These are phyloP conservation scores for Pygmarrhopalites habei DNA, from an alignment of 1,140 invertebrate genomes.

Conservation along the genomic window DNA sequence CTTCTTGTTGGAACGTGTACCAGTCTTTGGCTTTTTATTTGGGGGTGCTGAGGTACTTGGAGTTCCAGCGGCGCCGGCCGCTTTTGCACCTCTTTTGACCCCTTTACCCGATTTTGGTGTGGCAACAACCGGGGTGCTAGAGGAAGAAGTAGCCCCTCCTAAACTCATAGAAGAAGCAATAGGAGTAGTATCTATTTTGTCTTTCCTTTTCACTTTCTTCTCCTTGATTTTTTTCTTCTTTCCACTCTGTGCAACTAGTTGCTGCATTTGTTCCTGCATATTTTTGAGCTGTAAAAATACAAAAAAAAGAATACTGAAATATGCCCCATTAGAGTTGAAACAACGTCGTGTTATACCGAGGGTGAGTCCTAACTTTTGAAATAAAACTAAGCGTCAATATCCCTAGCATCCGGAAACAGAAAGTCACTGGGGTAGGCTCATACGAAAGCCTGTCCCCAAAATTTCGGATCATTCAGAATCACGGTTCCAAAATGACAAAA, in stretches of 20 bases:
- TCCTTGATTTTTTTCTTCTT: conserved; percentile 69
- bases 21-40: conserved; percentile 55
- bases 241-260: conserved; percentile 69
- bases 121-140: conserved; percentile 16
- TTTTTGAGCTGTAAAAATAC: conserved; percentile 60
- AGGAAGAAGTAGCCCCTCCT: conserved; percentile 26
- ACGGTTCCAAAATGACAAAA: no score
- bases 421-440: no score
- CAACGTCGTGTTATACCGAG: no score
- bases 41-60: conserved; percentile 48
- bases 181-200: conserved; percentile 47
- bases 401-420: no score
- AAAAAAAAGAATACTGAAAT: no score
- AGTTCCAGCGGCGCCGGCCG: conserved; percentile 42
- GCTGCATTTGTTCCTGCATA: conserved; percentile 88
- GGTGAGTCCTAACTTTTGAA: no score
- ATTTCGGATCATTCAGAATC: no score
- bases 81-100: conserved; percentile 41
- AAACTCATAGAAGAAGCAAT: conserved; percentile 14
- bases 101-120: conserved; percentile 26
- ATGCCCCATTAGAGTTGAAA: no score
- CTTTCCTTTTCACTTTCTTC: conserved; percentile 56
- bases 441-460: no score
- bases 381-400: no score
- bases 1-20: conserved; percentile 49